These are phyloP conservation scores for Platyrinchus mystaceus DNA, from an alignment of 2,797 vertebrate species.

Conservation along the genomic window DNA sequence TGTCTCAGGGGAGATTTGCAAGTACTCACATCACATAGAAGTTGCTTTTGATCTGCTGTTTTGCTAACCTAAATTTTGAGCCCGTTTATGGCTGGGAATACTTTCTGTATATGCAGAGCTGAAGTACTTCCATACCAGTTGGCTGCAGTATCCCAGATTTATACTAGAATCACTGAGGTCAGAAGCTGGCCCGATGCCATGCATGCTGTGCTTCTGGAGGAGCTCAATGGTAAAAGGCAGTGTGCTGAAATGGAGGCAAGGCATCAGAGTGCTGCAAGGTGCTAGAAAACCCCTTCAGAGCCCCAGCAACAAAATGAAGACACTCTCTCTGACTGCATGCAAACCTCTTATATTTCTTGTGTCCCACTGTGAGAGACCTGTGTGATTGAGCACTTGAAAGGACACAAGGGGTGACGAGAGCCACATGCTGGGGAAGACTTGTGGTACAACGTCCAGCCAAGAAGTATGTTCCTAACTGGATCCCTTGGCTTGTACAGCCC, in stretches of 20 bases:
- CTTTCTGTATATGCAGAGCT: not conserved
- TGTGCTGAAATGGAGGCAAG: not conserved
- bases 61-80: not conserved
- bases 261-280: not conserved
- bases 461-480: not conserved
- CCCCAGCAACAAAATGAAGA: not conserved
- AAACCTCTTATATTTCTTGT: not conserved
- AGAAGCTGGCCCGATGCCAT: not conserved
- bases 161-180: not conserved
- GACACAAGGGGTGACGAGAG: not conserved
- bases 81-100: not conserved
- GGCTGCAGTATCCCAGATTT: slow-evolving; percentile 5
- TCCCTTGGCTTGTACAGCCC: not conserved
- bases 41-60: not conserved
- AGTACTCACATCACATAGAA: not conserved
- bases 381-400: not conserved
- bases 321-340: not conserved
- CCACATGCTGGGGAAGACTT: not conserved
- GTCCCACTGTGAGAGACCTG: not conserved
- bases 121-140: slow-evolving; percentile 6
- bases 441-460: rapidly evolving
- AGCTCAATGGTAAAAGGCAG: not conserved
- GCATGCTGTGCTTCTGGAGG: not conserved
- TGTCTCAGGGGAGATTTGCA: not conserved
- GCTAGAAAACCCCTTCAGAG: not conserved